Conservation (phyloP, 1,140 invertebrate genomes). For the Ceratosolen solmsi region DNA sequence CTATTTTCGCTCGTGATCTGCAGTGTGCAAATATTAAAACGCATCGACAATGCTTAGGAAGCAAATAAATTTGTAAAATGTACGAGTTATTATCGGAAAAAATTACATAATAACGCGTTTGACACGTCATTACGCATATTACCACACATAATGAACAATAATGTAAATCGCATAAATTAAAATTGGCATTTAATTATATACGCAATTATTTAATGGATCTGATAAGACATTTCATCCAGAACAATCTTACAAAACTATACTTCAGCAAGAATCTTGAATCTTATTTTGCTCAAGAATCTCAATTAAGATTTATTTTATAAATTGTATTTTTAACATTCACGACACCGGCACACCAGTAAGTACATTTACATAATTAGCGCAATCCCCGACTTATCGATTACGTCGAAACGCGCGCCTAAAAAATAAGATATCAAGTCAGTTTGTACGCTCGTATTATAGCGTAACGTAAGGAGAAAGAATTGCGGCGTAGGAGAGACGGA, state of each 20-base stretch:
- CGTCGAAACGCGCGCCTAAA: background rate
- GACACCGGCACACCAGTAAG: background rate
- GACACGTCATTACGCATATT: background rate
- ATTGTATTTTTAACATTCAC: background rate
- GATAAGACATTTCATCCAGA: background rate
- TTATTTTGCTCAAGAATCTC: constrained; percentile 15
- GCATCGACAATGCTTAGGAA: too few relatives aligned
- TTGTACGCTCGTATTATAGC: background rate
- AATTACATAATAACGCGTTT: too few relatives aligned
- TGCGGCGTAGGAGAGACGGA: background rate
- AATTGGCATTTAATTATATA: background rate
- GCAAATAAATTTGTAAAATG: too few relatives aligned
- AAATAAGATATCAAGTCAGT: background rate
- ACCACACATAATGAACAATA: background rate
- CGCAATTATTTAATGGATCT: background rate
- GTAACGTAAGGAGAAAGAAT: background rate
- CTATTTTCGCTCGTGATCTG: background rate
- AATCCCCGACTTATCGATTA: constrained; percentile 29
- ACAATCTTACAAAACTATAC: background rate
- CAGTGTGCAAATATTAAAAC: too few relatives aligned
- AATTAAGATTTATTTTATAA: constrained; percentile 15
- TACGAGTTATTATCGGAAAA: background rate
- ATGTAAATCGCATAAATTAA: background rate
- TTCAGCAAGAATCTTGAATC: constrained; percentile 11
- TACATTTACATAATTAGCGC: constrained; percentile 43